A percentile compares a stretch with the other conserved stretches of the same genome.
phyloP scores from a whole-genome alignment of 2,888 invertebrate genomes.

The Sinhomidia bicolor region DNA sequence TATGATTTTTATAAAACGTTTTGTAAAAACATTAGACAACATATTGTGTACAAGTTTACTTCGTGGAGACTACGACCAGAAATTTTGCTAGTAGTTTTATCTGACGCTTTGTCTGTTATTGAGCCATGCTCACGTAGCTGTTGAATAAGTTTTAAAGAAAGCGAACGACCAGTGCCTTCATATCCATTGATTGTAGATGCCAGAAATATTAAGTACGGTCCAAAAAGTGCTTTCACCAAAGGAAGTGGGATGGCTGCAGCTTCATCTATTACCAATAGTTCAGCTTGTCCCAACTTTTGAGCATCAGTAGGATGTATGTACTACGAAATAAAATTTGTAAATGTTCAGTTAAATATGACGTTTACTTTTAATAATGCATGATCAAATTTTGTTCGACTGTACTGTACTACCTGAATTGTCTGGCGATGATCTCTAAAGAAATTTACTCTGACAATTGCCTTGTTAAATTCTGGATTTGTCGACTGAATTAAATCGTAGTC shows the following conservation, averaged over 20 bases:
- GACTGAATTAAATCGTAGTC: constrained; percentile 98
- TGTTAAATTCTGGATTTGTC: constrained; percentile 97
- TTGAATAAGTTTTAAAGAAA: constrained; percentile 96
- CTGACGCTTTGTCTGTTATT: constrained; percentile 80
- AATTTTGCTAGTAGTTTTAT: constrained; percentile 82
- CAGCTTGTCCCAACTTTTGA: constrained; percentile 94
- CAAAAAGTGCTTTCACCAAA: constrained; percentile 93
- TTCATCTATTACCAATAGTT: constrained; percentile 97
- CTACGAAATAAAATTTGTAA: constrained; percentile 84
- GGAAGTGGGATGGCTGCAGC: constrained; percentile 99
- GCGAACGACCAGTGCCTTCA: constrained; percentile 98
- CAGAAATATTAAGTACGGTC: constrained; percentile 96
- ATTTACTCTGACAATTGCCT: constrained; percentile 96
- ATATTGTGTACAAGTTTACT: constrained; percentile 82
- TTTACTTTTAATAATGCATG: constrained; percentile 4
- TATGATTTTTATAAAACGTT: too few species aligned
- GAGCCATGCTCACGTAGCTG: constrained; percentile 86
- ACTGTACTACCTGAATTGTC: constrained; percentile 96
- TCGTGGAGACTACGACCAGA: constrained; percentile 84
- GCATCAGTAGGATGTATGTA: constrained; percentile 97
- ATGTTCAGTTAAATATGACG: background rate
- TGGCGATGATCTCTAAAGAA: constrained; percentile 95
- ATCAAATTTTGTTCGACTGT: too few species aligned
- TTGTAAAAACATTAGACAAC: too few species aligned
- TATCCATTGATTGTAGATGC: constrained; percentile 99